Conservation (phyloP, 2,797 vertebrate genomes). For the Gymnodraco acuticeps region DNA sequence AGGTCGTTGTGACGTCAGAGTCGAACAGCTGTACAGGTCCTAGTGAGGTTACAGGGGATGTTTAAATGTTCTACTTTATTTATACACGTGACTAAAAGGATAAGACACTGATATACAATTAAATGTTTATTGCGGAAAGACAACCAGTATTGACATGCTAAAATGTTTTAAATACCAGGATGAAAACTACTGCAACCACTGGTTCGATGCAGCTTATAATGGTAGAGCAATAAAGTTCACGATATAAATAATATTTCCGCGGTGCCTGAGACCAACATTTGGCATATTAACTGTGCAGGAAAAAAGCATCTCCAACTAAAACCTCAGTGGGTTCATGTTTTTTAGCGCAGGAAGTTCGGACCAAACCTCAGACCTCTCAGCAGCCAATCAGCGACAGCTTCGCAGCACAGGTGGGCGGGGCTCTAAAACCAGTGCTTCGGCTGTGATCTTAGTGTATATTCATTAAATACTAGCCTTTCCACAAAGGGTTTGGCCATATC, state of each 20-base stretch:
- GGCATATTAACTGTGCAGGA: not conserved
- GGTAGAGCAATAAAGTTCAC: not conserved
- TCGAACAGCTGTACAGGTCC: no score
- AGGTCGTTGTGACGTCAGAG: no score
- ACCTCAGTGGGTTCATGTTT: not conserved
- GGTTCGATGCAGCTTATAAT: not conserved
- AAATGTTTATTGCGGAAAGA: constrained; percentile 21
- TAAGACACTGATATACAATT: constrained; percentile 1
- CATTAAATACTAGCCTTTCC: not conserved
- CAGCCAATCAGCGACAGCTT: not conserved
- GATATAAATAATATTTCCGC: not conserved
- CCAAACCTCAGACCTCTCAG: not conserved
- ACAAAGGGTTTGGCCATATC: constrained; percentile 1
- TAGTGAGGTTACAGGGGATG: no score
- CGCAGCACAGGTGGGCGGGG: not conserved
- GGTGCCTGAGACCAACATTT: not conserved
- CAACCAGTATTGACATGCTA: constrained; percentile 13
- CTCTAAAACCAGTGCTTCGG: not conserved
- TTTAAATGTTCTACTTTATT: no score
- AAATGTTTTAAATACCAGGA: not conserved
- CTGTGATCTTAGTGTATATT: not conserved
- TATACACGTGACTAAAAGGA: constrained; percentile 1
- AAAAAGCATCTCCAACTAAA: not conserved
- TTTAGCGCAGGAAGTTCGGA: not conserved
- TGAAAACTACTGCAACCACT: not conserved